These are phyloP conservation scores for Accipiter virgatus DNA, from an alignment of 2,113 vertebrate genomes.

Conservation along the genomic window DNA sequence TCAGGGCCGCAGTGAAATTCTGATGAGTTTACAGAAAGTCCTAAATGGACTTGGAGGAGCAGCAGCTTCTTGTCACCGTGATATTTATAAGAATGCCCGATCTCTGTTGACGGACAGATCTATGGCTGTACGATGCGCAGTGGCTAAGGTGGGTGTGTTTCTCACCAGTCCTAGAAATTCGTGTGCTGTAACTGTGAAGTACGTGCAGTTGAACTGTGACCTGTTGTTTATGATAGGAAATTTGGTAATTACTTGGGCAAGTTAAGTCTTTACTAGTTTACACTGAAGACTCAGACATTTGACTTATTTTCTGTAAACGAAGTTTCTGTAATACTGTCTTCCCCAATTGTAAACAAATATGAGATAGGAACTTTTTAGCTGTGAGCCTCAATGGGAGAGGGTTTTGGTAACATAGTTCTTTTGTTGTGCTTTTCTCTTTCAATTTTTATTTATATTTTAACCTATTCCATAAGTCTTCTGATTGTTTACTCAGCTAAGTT, in stretches of 20 bases:
- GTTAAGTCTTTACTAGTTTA: not conserved
- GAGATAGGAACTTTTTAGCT: not conserved
- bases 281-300: not conserved
- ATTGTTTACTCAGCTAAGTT: not conserved
- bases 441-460: not conserved
- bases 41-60: slow-evolving; percentile 91
- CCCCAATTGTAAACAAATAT: not conserved
- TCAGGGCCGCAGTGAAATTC: slow-evolving; percentile 95
- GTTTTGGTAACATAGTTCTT: not conserved
- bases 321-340: not conserved
- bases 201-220: not conserved
- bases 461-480: not conserved
- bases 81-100: slow-evolving; percentile 96
- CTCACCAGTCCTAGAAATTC: not conserved
- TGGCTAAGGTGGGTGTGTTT: slow-evolving; percentile 85
- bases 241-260: not conserved
- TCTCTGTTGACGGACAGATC: slow-evolving; percentile 93
- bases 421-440: not conserved
- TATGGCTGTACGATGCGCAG: slow-evolving; percentile 95
- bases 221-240: not conserved
- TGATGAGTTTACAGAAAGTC: slow-evolving; percentile 96
- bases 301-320: not conserved
- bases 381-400: not conserved
- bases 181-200: not conserved
- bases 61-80: slow-evolving; percentile 95